A percentile compares a stretch with the other conserved stretches of the same genome.
Evolutionary conservation across 1,140 invertebrate genomes (phyloP).

Genomic region (Lordiphosa collinella): DNA sequence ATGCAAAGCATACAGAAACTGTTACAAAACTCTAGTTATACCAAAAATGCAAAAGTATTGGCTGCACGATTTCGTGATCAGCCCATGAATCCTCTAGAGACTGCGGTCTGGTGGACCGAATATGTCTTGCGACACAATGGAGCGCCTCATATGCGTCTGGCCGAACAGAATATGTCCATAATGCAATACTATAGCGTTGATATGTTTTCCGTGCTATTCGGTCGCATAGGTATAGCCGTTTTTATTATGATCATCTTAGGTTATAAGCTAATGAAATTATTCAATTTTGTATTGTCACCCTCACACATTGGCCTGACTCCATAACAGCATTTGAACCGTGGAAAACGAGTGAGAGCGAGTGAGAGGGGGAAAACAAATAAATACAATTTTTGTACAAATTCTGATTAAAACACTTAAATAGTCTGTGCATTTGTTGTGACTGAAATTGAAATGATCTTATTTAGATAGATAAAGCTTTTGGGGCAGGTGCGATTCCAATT

Average conservation of each 20-base stretch:
- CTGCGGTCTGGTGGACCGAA: conserved; percentile 83
- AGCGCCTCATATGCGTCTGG: conserved; percentile 79
- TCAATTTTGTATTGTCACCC: not conserved
- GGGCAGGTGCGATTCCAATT: too few relatives aligned
- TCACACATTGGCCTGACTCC: conserved; percentile 23
- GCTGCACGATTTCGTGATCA: conserved; percentile 81
- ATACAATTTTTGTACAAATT: not conserved
- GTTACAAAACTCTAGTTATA: conserved; percentile 24
- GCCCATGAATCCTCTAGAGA: conserved; percentile 81
- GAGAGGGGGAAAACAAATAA: not conserved
- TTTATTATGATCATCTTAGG: conserved; percentile 23
- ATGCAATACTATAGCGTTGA: conserved; percentile 62
- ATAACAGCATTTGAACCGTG: too few relatives aligned
- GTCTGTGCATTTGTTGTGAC: not conserved
- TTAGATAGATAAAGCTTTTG: too few relatives aligned
- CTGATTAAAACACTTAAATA: too few relatives aligned
- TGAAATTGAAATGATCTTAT: not conserved
- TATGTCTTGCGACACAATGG: conserved; percentile 80
- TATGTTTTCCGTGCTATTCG: conserved; percentile 36
- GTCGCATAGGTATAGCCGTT: conserved; percentile 39
- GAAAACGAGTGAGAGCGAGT: too few relatives aligned
- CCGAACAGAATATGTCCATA: conserved; percentile 62
- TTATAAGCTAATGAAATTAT: conserved; percentile 18
- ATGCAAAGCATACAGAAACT: conserved; percentile 18
- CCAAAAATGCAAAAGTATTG: conserved; percentile 46